These are phyloP conservation scores for Muntiacus reevesi DNA, from an alignment of 2,113 vertebrate genomes.

Conservation along the genomic window DNA sequence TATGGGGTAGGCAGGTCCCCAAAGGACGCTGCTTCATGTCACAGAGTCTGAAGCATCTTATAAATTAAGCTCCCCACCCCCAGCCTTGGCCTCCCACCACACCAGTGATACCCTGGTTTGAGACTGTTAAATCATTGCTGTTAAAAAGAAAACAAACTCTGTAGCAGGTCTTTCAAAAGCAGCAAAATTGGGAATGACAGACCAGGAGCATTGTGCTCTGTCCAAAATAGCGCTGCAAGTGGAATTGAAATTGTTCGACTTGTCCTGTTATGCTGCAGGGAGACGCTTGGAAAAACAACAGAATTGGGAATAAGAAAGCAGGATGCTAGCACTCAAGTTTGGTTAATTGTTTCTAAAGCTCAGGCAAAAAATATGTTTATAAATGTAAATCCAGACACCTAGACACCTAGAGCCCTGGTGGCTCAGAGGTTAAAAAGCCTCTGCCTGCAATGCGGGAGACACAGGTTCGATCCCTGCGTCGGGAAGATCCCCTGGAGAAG, in stretches of 20 bases:
- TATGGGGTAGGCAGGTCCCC: neutral
- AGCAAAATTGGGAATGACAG: neutral
- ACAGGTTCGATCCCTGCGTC: too few relatives aligned
- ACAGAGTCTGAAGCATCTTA: neutral
- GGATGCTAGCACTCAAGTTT: neutral
- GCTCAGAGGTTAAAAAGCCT: too few relatives aligned
- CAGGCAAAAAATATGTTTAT: neutral
- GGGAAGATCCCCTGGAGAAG: too few relatives aligned
- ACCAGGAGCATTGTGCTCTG: neutral
- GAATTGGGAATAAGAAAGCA: neutral
- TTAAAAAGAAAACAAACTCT: neutral
- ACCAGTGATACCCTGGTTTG: neutral
- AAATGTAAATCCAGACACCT: neutral
- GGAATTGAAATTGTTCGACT: neutral
- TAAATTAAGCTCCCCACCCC: neutral
- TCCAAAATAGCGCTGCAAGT: neutral
- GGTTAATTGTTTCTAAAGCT: neutral
- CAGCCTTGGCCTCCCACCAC: neutral
- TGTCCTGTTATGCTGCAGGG: neutral
- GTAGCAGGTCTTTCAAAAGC: neutral
- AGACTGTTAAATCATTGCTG: neutral
- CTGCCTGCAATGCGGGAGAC: too few relatives aligned
- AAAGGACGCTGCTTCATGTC: neutral
- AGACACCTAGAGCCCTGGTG: neutral
- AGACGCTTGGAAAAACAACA: neutral